Base-by-base conservation (phyloP, 2,113 vertebrate genomes). In the Colius striatus region DNA sequence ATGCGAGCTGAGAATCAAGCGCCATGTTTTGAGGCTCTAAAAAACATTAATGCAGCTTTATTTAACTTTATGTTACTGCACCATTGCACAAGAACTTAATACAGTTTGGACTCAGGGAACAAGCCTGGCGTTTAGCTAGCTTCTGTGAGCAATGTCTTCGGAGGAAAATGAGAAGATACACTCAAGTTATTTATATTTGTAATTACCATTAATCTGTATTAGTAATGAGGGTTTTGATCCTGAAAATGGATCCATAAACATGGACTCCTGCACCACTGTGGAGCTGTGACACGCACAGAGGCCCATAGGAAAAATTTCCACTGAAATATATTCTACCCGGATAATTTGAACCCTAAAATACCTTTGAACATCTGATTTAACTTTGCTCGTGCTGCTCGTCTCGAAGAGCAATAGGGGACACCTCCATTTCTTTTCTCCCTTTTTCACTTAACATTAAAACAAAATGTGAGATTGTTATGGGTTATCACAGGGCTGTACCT, bases 191-290 rank as follows among this genome's bases (percentile, higher is more conserved):
- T 96, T 95, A 96, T 97, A 95, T 92, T 94, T 91, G 87, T 93
- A 93, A 93, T 95, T 96, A 96, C 84, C 94, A 95, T 96, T 97
- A 96, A 96, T 96, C 95, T 93, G 93, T 95, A 89, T 95, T 96
- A 92, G 93, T 96, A 96, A 95, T 95, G 92, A 95, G 92, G 88
- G 85, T 75, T 96, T 96, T 95, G 95, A 95, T 95, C 95, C 92
- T 96, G 95, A 60, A 96, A 94, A 96, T 96, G 94, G 95, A 94
- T 92, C 95, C 93, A 93, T 96, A 96, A 94, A 96, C 95, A 95
- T 92, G 92, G 95, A 72, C 57, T 90, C 74, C 73, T 58, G 76
- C 45, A 78, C 83, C 36, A 57, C 88, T 27, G 20, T 26, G 72
- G 90, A 96, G 92, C 90, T 80, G 68, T 62, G 88, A 90, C 85